Evolutionary conservation across 30 jellyfish, hydroid and myxozoan genomes (phyloP).

Genomic region (Sanderia malayensis): DNA sequence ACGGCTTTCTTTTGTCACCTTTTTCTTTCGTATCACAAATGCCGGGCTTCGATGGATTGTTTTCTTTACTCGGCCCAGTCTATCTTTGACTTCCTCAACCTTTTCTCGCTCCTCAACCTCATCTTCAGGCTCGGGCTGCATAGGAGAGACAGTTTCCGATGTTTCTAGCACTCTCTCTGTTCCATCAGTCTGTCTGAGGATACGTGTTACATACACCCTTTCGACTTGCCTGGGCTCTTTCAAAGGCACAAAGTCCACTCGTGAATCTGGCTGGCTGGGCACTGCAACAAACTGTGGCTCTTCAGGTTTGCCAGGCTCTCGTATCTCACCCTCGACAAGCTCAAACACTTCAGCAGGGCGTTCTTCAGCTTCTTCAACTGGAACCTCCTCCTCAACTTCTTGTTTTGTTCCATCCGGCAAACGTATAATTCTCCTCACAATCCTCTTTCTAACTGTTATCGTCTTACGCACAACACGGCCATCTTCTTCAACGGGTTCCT

Average conservation of each 20-base stretch:
- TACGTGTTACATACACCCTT: constrained; percentile 9
- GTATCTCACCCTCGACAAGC: neutral
- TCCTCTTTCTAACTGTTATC: constrained; percentile 59
- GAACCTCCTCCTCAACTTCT: constrained; percentile 61
- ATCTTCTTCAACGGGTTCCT: constrained; percentile 41
- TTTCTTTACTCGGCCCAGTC: neutral
- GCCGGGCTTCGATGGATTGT: neutral
- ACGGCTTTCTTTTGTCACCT: neutral
- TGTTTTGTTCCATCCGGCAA: constrained; percentile 69
- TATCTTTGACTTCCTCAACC: neutral
- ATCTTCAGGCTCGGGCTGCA: constrained; percentile 3
- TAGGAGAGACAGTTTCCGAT: constrained; percentile 3
- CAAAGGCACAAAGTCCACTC: neutral
- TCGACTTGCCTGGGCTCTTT: constrained; percentile 7
- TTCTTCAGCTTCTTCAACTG: constrained; percentile 47
- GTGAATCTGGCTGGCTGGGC: neutral
- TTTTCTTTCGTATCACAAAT: neutral
- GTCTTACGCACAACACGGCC: constrained; percentile 50
- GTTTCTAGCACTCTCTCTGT: constrained; percentile 8
- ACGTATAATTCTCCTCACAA: constrained; percentile 43
- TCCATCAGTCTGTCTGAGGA: constrained; percentile 6
- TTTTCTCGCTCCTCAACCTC: constrained; percentile 4
- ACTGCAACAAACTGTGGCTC: neutral
- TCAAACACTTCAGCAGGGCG: neutral
- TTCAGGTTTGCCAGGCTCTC: neutral